Percentiles rank a stretch among this genome's conserved stretches.
Conservation (phyloP, 2,113 vertebrate genomes). For the Podiceps cristatus region DNA sequence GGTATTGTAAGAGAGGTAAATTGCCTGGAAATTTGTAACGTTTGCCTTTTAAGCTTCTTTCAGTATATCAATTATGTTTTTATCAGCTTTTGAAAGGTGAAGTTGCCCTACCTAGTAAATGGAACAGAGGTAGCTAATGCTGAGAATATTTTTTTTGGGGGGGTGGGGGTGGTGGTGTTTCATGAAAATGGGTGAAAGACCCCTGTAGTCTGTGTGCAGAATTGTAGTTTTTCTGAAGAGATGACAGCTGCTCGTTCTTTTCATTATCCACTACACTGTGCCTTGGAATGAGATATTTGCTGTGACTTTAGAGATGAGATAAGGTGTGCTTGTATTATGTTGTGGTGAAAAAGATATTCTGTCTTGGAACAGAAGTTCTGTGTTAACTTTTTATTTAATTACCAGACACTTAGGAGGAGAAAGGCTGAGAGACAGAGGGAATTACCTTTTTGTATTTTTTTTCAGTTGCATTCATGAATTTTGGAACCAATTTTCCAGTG, state of each 20-base stretch:
- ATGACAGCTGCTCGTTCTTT: not conserved
- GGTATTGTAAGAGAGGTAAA: not conserved
- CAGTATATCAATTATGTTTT: not conserved
- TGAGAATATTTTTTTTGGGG: not conserved
- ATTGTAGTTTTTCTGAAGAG: not conserved
- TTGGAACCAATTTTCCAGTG: not conserved
- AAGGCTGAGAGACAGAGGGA: not conserved
- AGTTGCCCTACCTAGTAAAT: not conserved
- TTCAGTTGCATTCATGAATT: not conserved
- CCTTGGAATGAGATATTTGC: not conserved
- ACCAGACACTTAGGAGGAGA: not conserved
- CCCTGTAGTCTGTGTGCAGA: not conserved
- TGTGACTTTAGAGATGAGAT: not conserved
- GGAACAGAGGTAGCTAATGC: not conserved
- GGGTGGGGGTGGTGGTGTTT: not conserved
- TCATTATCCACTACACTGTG: not conserved
- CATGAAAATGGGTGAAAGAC: not conserved
- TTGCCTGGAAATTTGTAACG: not conserved
- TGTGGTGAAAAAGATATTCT: not conserved
- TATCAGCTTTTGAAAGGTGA: not conserved
- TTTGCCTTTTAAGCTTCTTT: not conserved
- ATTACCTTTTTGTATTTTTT: not conserved
- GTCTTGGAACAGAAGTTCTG: not conserved
- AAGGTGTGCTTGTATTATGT: not conserved
- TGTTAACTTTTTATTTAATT: constrained; percentile 6